Evolutionary conservation across 2,113 vertebrate genomes (phyloP).

Genomic region (Castor canadensis): DNA sequence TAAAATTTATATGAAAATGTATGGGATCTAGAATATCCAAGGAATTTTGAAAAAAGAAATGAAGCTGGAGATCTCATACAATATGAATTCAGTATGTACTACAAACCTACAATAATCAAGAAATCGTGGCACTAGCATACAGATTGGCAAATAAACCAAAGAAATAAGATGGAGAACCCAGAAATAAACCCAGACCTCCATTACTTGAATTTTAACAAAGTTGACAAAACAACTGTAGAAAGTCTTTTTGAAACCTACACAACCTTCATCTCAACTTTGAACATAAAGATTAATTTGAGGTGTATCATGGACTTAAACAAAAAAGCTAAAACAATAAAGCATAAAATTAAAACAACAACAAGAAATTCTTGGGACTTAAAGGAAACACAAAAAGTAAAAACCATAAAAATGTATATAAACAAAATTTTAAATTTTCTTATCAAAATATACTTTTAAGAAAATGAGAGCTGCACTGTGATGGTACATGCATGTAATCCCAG

Average conservation of each 20-base stretch:
- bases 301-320: neutral
- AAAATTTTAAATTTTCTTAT: neutral
- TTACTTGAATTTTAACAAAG: conserved; percentile 13
- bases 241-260: neutral
- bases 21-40: neutral
- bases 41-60: neutral
- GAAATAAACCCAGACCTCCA: neutral
- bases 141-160: neutral
- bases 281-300: neutral
- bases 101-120: neutral
- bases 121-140: neutral
- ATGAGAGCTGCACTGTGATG: too few species aligned
- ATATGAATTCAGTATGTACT: neutral
- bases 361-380: neutral
- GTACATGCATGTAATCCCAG: too few species aligned
- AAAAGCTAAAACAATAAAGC: neutral
- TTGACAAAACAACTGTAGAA: neutral
- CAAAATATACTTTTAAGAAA: conserved; percentile 21
- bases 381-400: neutral
- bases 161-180: neutral
- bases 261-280: neutral
- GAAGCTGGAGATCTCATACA: neutral
- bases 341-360: neutral
- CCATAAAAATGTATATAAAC: neutral
- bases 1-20: conserved; percentile 10